Evolutionary conservation across 2,888 invertebrate species (phyloP).

Genomic region (Xiphydria camelus): DNA sequence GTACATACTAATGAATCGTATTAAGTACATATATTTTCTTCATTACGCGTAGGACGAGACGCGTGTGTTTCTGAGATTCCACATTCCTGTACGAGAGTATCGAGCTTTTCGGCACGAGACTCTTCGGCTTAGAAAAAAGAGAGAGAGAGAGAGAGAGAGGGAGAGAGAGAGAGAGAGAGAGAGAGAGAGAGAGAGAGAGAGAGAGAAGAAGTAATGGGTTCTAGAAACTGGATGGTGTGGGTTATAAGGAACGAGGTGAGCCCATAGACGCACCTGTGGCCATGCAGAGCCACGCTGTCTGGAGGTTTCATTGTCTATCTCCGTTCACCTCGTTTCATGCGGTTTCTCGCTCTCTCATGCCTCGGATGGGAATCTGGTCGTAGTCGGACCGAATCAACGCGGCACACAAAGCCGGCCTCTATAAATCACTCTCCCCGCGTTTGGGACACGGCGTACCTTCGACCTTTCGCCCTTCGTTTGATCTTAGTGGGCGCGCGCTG

Average conservation of each 20-base stretch:
- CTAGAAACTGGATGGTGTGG: constrained; percentile 19
- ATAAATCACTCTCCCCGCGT: constrained; percentile 16
- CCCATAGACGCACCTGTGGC: constrained; percentile 31
- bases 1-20: too few relatives aligned
- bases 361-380: constrained; percentile 9
- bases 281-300: constrained; percentile 37
- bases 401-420: constrained; percentile 26
- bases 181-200: constrained; percentile 3
- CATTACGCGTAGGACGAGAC: too few relatives aligned
- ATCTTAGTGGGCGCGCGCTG: too few relatives aligned
- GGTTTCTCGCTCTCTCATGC: constrained; percentile 9
- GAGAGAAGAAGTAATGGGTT: constrained; percentile 32
- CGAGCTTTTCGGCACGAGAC: too few relatives aligned
- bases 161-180: constrained; percentile 6
- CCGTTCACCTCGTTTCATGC: neutral
- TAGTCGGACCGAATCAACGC: constrained; percentile 18
- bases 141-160: constrained; percentile 1
- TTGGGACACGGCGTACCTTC: constrained; percentile 1
- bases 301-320: constrained; percentile 28
- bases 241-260: neutral
- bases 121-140: neutral
- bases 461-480: constrained; percentile 2
- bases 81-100: too few relatives aligned
- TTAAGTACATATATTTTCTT: too few relatives aligned
- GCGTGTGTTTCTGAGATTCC: too few relatives aligned